These are phyloP conservation scores for Novumbra hubbsi DNA, from an alignment of 2,797 vertebrate species.

Conservation along the genomic window DNA sequence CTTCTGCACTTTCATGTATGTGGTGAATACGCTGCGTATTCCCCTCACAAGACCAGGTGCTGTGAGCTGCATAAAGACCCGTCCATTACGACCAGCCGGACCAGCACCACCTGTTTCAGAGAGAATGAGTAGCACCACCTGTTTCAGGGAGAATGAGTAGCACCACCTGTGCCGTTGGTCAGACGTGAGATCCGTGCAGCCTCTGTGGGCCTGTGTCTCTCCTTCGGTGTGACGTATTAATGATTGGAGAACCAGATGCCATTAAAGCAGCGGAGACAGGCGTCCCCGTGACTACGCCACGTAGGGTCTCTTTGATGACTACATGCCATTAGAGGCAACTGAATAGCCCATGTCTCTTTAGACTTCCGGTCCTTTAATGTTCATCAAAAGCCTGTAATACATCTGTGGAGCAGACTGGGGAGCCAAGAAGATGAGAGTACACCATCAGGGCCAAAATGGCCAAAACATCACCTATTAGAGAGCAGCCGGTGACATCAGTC, in stretches of 20 bases:
- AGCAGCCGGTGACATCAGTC: neutral
- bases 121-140: neutral
- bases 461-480: conserved; percentile 26
- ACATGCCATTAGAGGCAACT: neutral
- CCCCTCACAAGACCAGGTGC: too few relatives aligned
- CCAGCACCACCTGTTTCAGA: neutral
- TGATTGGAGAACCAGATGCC: conserved; percentile 21
- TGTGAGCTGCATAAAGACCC: too few relatives aligned
- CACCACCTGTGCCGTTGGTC: neutral
- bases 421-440: conserved; percentile 10
- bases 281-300: conserved; percentile 9
- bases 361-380: neutral
- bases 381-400: conserved; percentile 46
- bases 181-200: conserved; percentile 1
- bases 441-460: conserved; percentile 22
- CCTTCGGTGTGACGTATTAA: conserved; percentile 6
- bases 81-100: too few relatives aligned
- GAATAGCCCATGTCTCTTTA: neutral
- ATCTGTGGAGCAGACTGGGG: neutral
- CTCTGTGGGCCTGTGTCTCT: neutral
- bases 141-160: neutral
- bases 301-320: conserved; percentile 17
- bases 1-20: too few relatives aligned
- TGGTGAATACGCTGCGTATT: too few relatives aligned
- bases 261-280: conserved; percentile 27